Evolutionary conservation across 1,140 invertebrate genomes (phyloP), one percentile per base, ranked within the genome.

Genomic region (Brachionus angularis): DNA sequence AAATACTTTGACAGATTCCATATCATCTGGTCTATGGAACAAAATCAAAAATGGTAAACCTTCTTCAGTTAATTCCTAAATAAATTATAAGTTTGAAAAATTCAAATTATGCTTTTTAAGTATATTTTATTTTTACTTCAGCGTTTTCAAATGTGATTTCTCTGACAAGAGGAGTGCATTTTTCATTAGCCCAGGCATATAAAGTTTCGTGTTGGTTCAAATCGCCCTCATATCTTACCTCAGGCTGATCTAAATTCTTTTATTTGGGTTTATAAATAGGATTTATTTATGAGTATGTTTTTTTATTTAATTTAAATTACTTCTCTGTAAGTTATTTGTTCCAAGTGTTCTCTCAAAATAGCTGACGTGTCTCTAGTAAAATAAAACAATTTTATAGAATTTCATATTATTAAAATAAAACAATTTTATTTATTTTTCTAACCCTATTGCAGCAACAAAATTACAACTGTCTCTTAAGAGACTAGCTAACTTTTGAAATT

Each of bases 61-160:
- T 85, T 98, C 96, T 84, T 99, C 96, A 0, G 96, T 98, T 10
- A 98, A 80, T 82, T 98, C 95, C 83, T 84, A 74, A 23, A 58
- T 14, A 53, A 53, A n/a, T 16, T n/a, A n/a, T 31, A 2, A 50
- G 14, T 25, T 14, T 31, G 18, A 21, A 3, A 12, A 31, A 55
- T 36, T 31, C 18, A 12, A 8, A 71, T 74, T 33, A 21, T 25
- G 14, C 21, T 36, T 27, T 36, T 18, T 18, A 29, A 25, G 5
- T 25, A 21, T 8, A 7, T 50, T 18, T 31, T 21, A n/a, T 70
- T 0, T 18, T 69, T 72, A 85, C 84, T 76, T 98, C 95, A 21
- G 95, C 96, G 86, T 98, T 98, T 84, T 97, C 93, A 82, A 98
- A 98, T 3, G 94, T 97, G 49, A 98, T 97, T 82, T 96, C 93